phyloP scores from a whole-genome alignment of 2,113 vertebrate species.

The Rhinolophus ferrumequinum region DNA sequence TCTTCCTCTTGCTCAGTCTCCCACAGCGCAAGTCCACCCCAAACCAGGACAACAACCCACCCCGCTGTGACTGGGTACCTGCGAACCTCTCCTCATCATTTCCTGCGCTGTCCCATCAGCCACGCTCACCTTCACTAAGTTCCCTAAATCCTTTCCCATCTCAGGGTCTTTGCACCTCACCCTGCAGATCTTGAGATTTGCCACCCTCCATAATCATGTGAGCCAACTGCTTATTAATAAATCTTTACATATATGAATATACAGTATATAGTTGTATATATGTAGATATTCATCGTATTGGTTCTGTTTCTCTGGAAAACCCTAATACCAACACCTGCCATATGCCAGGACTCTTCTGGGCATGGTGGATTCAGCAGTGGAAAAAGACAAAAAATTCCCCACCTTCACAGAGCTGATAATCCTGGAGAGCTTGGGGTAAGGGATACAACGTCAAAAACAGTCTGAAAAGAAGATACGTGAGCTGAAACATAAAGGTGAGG shows the following conservation, averaged over 20 bases:
- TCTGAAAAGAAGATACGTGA: background rate
- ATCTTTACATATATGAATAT: background rate
- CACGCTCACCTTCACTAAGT: fast-evolving
- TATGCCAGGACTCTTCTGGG: background rate
- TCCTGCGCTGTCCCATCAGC: background rate
- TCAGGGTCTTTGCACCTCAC: background rate
- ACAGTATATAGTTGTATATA: background rate
- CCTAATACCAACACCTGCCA: background rate
- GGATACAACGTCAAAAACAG: background rate
- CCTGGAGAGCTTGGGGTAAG: background rate
- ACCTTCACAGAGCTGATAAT: background rate
- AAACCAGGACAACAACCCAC: background rate
- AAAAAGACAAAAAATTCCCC: background rate
- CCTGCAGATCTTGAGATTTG: background rate
- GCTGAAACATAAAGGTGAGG: background rate
- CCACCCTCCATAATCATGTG: background rate
- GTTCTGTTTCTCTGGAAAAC: background rate
- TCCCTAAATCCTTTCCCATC: background rate
- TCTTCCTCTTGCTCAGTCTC: background rate
- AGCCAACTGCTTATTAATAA: background rate
- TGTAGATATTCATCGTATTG: background rate
- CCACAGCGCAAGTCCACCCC: background rate
- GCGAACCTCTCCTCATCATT: background rate
- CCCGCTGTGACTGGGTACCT: no score
- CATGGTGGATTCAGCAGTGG: background rate